phyloP scores from a whole-genome alignment of 2,797 vertebrate genomes.

The Propithecus perrieri region DNA sequence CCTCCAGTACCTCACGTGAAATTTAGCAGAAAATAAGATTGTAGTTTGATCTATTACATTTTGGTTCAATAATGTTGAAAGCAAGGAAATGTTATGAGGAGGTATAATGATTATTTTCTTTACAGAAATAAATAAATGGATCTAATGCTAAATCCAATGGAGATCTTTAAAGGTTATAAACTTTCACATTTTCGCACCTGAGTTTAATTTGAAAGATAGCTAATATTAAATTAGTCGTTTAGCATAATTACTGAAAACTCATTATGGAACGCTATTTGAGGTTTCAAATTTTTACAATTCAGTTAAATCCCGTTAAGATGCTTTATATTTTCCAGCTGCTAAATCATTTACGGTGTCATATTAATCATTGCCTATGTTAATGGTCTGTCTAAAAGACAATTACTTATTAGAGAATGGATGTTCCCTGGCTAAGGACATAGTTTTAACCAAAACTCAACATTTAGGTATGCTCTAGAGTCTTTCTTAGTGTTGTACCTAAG shows the following conservation, averaged over 20 bases:
- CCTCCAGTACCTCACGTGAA: constrained; percentile 60
- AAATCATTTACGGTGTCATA: constrained; percentile 42
- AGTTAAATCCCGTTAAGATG: constrained; percentile 47
- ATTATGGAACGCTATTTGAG: background rate
- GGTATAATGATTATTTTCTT: background rate
- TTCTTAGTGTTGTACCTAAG: background rate
- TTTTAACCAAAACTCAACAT: constrained; percentile 16
- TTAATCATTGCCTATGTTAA: constrained; percentile 25
- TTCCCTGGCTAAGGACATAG: background rate
- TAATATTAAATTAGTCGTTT: background rate
- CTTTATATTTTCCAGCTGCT: constrained; percentile 54
- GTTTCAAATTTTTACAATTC: background rate
- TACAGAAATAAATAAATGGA: background rate
- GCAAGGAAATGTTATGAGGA: background rate
- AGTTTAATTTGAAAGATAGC: background rate
- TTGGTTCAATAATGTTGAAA: constrained; percentile 66
- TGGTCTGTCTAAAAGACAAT: background rate
- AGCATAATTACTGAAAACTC: constrained; percentile 27
- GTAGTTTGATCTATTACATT: constrained; percentile 60
- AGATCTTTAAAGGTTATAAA: constrained; percentile 1
- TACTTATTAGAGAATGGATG: constrained; percentile 9
- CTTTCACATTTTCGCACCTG: constrained; percentile 19
- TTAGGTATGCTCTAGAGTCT: background rate
- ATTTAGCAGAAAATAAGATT: constrained; percentile 71
- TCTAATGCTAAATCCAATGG: constrained; percentile 33